Base-by-base conservation (phyloP, 2,113 vertebrate species). In the Oncorhynchus keta region DNA sequence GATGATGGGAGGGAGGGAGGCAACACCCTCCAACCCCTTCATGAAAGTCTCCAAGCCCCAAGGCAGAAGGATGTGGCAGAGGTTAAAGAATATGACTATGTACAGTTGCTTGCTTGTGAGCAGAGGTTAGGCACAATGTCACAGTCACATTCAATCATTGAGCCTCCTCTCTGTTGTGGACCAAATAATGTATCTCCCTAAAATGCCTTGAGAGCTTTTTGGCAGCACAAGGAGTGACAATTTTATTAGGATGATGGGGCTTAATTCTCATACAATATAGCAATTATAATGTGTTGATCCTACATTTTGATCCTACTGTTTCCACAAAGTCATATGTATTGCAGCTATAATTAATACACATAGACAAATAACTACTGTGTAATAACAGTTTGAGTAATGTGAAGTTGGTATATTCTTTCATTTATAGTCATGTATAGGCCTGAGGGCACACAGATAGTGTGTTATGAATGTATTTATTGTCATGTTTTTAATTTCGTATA, bases 1-100 rank as follows among this genome's bases (percentile, higher is more conserved):
- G 82, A 83, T 77, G 86, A 86, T 87, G 45, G 64, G 6, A 78
- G 79, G 64, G 6, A 78, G 79, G 39, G 39, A 45, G 39, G 39
- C 39, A 45, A 45, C 39, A 45, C 39, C 39, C 39, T 45, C 9
- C 39, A 45, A 45, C 9, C 39, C 39, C 39, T 45, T 45, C 39
- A 45, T 45, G 9, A 45, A 45, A 45, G 39, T 45, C 39, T 45
- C 39, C 39, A 45, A 45, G 39, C 8, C 39, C 2, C 39, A 45
- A 45, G 39, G 39, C 39, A 45, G 39, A 45, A 45, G 39, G 39
- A 45, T 45, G 39, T 45, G 39, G 39, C 39, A 45, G 39, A 2
- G 9, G 39, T 45, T 45, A 45, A 45, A 45, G 9, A 45, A 45
- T 45, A 45, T 9, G 39, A 45, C 39, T 45, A 45, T 45, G 9